A percentile compares a stretch with the other conserved stretches of the same genome.
Evolutionary conservation across 2,888 invertebrate genomes (phyloP).

Genomic region (Drosophila maculinotata): DNA sequence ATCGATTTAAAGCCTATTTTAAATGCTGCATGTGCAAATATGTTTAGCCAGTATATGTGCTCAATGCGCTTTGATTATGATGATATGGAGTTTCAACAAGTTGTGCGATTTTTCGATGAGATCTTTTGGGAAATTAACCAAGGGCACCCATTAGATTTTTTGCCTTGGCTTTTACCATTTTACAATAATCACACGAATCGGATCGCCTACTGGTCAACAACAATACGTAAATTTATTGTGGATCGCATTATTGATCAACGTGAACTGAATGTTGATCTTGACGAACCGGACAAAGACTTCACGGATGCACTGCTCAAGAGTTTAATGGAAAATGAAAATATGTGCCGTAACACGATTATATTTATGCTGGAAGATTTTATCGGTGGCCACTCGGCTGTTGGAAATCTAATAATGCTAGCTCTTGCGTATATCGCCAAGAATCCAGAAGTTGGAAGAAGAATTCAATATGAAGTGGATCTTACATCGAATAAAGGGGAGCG

Average conservation of each 20-base stretch:
- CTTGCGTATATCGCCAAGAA: constrained; percentile 89
- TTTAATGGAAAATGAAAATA: constrained; percentile 87
- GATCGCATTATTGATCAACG: constrained; percentile 88
- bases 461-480: constrained; percentile 89
- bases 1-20: constrained; percentile 90
- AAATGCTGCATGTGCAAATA: constrained; percentile 91
- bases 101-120: constrained; percentile 91
- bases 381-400: constrained; percentile 95
- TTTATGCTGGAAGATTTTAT: constrained; percentile 94
- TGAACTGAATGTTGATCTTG: constrained; percentile 85
- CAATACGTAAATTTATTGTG: constrained; percentile 90
- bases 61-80: constrained; percentile 90
- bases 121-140: constrained; percentile 97
- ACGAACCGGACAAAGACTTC: constrained; percentile 90
- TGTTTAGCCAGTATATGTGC: constrained; percentile 95
- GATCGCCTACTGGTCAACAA: constrained; percentile 89
- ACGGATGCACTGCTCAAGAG: constrained; percentile 91
- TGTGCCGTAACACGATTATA: constrained; percentile 91
- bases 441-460: constrained; percentile 88
- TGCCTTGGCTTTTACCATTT: constrained; percentile 92
- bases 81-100: constrained; percentile 88
- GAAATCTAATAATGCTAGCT: constrained; percentile 92
- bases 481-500: constrained; percentile 86
- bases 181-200: constrained; percentile 89
- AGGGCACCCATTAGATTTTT: constrained; percentile 93